A percentile compares a stretch with the other conserved stretches of the same genome.
Conservation (phyloP, 2,113 vertebrate genomes). For the Tauraco erythrolophus region DNA sequence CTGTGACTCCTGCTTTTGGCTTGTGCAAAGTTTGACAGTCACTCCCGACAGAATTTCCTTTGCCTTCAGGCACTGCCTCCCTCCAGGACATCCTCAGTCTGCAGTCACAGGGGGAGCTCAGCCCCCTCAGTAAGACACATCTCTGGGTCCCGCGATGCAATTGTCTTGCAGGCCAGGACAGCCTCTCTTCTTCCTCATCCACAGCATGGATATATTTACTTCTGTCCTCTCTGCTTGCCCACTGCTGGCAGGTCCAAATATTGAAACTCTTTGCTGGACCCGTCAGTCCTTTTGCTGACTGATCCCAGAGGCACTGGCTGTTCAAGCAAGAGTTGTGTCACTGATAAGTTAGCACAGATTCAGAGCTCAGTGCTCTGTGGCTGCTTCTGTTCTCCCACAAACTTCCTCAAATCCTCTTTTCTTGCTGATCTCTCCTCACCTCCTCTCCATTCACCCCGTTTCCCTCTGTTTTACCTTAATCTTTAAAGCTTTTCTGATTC, state of each 20-base stretch:
- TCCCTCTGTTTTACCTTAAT: not conserved
- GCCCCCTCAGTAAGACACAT: not conserved
- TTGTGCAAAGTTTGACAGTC: not conserved
- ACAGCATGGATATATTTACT: not conserved
- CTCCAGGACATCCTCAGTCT: not conserved
- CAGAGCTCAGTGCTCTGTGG: not conserved
- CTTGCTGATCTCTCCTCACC: not conserved
- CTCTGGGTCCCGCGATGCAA: too few relatives aligned
- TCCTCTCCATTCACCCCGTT: not conserved
- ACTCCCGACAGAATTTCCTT: not conserved
- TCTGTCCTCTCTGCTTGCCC: not conserved
- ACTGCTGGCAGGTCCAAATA: not conserved
- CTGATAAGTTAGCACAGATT: not conserved
- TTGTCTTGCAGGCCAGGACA: not conserved
- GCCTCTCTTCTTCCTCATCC: not conserved
- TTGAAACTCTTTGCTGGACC: not conserved
- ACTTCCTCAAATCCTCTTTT: not conserved
- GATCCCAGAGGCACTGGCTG: not conserved
- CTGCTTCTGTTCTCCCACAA: not conserved
- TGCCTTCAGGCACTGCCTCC: not conserved
- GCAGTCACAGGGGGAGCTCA: not conserved
- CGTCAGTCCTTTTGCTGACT: not conserved
- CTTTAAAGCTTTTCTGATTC: not conserved
- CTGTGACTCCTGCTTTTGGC: not conserved
- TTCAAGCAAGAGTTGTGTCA: not conserved